A percentile compares a stretch with the other conserved stretches of the same genome.
phyloP scores from a whole-genome alignment of 1,140 invertebrate genomes.

The Polypedilum vanderplanki region DNA sequence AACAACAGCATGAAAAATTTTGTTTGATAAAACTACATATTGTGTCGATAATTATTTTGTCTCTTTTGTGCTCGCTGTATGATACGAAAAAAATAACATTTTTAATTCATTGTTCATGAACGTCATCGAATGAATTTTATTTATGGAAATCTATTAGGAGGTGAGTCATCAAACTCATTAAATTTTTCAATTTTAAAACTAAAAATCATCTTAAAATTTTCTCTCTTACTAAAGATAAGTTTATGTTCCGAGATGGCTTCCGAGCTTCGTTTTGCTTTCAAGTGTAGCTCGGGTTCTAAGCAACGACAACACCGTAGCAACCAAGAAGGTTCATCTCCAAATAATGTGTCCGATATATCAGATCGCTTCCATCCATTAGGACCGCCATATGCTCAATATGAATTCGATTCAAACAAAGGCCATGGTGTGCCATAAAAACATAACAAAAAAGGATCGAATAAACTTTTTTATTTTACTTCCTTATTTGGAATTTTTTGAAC shows the following conservation, averaged over 20 bases:
- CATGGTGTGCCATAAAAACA: slow-evolving; percentile 5
- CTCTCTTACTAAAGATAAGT: slow-evolving; percentile 49
- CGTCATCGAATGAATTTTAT: too few relatives aligned
- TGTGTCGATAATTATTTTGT: slow-evolving; percentile 30
- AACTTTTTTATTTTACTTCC: too few relatives aligned
- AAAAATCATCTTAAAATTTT: slow-evolving; percentile 30
- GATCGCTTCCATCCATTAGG: slow-evolving; percentile 25
- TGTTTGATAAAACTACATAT: neutral
- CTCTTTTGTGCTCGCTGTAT: slow-evolving; percentile 34
- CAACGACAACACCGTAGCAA: slow-evolving; percentile 45
- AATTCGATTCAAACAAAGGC: slow-evolving; percentile 24
- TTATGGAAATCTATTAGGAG: slow-evolving; percentile 41
- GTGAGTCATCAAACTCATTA: slow-evolving; percentile 32
- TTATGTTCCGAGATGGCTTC: slow-evolving; percentile 60
- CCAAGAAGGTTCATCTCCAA: slow-evolving; percentile 32
- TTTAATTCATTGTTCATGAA: slow-evolving; percentile 34
- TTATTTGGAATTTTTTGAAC: too few relatives aligned
- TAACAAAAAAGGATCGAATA: too few relatives aligned
- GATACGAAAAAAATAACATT: slow-evolving; percentile 35
- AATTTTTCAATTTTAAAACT: neutral
- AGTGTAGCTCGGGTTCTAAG: slow-evolving; percentile 53
- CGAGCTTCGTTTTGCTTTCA: slow-evolving; percentile 60
- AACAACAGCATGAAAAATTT: slow-evolving; percentile 2
- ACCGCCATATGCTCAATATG: slow-evolving; percentile 21
- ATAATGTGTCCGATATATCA: slow-evolving; percentile 21